A percentile compares a stretch with the other conserved stretches of the same genome.
phyloP scores from a whole-genome alignment of 2,797 vertebrate genomes.

The Rhabdophis nuchalis region DNA sequence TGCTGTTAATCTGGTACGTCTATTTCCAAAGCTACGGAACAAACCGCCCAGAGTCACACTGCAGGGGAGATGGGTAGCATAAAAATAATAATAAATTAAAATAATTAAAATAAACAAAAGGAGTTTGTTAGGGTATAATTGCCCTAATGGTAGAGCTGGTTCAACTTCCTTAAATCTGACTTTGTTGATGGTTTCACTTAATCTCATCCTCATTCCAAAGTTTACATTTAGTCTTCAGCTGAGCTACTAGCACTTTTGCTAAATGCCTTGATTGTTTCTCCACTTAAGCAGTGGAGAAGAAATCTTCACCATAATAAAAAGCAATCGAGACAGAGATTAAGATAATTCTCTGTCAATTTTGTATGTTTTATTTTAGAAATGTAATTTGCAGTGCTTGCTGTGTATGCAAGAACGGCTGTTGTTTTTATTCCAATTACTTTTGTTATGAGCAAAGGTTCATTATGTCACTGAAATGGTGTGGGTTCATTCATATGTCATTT shows the following conservation, averaged over 20 bases:
- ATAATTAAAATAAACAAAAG: neutral
- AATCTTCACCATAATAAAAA: neutral
- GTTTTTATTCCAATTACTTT: neutral
- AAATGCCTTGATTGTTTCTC: neutral
- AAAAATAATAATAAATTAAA: neutral
- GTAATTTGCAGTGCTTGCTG: neutral
- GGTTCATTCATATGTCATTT: neutral
- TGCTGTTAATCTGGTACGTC: neutral
- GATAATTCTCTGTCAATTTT: neutral
- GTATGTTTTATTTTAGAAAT: neutral
- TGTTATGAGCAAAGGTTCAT: neutral
- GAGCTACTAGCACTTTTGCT: neutral
- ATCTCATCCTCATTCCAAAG: neutral
- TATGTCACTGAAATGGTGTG: neutral
- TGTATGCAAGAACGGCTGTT: neutral
- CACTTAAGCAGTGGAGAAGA: neutral
- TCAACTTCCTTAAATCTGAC: neutral
- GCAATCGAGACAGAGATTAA: neutral
- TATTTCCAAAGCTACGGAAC: neutral
- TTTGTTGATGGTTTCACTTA: neutral
- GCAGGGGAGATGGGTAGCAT: neutral
- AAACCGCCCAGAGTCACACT: neutral
- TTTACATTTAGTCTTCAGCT: neutral
- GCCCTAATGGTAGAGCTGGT: neutral
- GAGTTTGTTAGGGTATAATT: neutral